phyloP scores from a whole-genome alignment of 2,113 vertebrate species.

The Colossoma macropomum region DNA sequence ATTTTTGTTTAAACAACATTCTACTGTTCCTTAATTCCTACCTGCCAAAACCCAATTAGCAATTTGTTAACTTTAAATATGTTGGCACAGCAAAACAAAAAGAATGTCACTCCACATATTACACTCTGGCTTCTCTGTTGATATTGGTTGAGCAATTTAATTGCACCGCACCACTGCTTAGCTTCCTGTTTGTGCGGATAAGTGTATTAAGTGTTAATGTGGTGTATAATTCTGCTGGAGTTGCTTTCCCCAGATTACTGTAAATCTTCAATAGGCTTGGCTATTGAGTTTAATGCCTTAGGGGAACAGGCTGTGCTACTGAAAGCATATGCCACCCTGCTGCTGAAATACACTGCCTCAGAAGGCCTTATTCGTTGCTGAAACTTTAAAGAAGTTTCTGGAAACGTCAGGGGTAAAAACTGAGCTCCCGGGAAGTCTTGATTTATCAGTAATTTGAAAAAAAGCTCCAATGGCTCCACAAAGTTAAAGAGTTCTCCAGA shows the following conservation, averaged over 20 bases:
- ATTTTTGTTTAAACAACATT: neutral
- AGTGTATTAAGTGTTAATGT: constrained; percentile 12
- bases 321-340: neutral
- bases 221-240: neutral
- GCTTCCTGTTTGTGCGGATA: neutral
- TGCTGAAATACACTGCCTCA: constrained; percentile 8
- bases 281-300: constrained; percentile 15
- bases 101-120: neutral
- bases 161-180: neutral
- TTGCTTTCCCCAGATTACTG: constrained; percentile 16
- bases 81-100: neutral
- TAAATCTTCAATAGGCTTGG: neutral
- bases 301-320: neutral
- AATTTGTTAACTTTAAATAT: neutral
- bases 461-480: no score
- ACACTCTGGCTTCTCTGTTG: neutral
- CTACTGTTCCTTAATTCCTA: no score
- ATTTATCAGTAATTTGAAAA: neutral
- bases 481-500: no score
- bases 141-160: neutral
- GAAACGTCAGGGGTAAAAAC: constrained; percentile 23
- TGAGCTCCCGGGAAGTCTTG: neutral
- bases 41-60: neutral
- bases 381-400: constrained; percentile 27
- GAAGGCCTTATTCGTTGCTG: neutral